These are phyloP conservation scores for Chaitophorus viminalis DNA, from an alignment of 2,888 invertebrate genomes.

Conservation along the genomic window DNA sequence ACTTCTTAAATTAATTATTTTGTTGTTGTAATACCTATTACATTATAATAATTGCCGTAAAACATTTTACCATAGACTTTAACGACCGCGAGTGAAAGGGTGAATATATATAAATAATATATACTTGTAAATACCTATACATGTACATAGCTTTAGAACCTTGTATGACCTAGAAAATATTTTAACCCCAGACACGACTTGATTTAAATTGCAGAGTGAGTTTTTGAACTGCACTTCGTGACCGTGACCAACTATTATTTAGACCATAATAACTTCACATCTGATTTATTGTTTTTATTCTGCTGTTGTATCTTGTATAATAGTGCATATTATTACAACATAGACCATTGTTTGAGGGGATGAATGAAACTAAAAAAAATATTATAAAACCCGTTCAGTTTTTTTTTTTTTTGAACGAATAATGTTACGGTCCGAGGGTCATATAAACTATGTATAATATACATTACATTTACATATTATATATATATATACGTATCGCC, in stretches of 20 bases:
- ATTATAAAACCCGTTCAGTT: neutral
- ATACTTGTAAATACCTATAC: neutral
- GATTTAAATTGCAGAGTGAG: neutral
- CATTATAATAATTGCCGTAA: neutral
- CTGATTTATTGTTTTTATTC: slow-evolving; percentile 20
- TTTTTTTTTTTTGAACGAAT: slow-evolving; percentile 3
- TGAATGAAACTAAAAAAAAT: slow-evolving; percentile 20
- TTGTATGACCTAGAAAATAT: neutral
- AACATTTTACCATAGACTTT: neutral
- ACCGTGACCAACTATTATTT: slow-evolving; percentile 27
- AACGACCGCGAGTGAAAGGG: neutral
- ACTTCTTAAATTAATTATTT: slow-evolving; percentile 9
- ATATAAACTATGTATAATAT: neutral
- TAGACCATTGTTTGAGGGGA: slow-evolving; percentile 8
- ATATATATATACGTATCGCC: neutral
- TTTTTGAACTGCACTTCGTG: slow-evolving; percentile 15
- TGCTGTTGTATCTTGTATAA: neutral
- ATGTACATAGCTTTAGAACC: neutral
- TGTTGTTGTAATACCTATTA: slow-evolving; percentile 5
- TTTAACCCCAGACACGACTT: slow-evolving; percentile 31
- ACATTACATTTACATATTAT: neutral
- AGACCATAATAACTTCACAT: neutral
- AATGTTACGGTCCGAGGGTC: slow-evolving; percentile 28
- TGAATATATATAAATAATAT: neutral
- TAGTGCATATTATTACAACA: slow-evolving; percentile 4